phyloP scores from a whole-genome alignment of 2,113 vertebrate genomes.

The Loxodonta africana region DNA sequence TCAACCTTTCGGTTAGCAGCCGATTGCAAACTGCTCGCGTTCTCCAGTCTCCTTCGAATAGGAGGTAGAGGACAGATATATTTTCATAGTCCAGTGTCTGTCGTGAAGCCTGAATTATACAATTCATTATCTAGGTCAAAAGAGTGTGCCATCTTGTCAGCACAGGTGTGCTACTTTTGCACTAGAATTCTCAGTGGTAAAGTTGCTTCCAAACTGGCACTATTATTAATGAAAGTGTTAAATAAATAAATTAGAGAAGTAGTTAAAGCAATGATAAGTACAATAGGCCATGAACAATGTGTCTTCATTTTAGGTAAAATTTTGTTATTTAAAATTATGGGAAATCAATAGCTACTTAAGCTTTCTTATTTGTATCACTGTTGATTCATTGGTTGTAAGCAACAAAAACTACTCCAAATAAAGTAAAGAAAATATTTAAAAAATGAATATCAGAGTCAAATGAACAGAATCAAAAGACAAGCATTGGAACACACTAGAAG shows the following conservation, averaged over 20 bases:
- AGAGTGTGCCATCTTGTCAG: constrained; percentile 61
- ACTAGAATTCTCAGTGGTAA: constrained; percentile 77
- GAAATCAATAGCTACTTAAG: background rate
- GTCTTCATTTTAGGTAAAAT: constrained; percentile 23
- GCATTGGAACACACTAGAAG: background rate
- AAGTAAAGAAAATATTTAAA: background rate
- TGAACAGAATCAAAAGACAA: constrained; percentile 1
- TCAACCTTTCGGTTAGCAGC: background rate
- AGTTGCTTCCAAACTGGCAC: constrained; percentile 70
- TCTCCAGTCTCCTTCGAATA: background rate
- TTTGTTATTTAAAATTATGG: constrained; percentile 48
- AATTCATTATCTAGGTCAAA: constrained; percentile 80
- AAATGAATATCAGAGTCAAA: constrained; percentile 3
- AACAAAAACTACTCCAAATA: constrained; percentile 39
- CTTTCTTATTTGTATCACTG: background rate
- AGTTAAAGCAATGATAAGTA: constrained; percentile 36
- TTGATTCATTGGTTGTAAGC: background rate
- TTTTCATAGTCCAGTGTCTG: constrained; percentile 60
- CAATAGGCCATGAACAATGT: background rate
- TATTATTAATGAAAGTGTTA: constrained; percentile 84
- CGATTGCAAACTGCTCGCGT: background rate
- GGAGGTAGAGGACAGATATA: background rate
- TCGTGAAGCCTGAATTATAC: constrained; percentile 71
- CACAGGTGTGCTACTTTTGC: constrained; percentile 78
- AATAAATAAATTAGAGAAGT: constrained; percentile 80